Base-by-base conservation (phyloP, 37 sponge, comb jelly and placozoan species). In the Ianthella basta region DNA sequence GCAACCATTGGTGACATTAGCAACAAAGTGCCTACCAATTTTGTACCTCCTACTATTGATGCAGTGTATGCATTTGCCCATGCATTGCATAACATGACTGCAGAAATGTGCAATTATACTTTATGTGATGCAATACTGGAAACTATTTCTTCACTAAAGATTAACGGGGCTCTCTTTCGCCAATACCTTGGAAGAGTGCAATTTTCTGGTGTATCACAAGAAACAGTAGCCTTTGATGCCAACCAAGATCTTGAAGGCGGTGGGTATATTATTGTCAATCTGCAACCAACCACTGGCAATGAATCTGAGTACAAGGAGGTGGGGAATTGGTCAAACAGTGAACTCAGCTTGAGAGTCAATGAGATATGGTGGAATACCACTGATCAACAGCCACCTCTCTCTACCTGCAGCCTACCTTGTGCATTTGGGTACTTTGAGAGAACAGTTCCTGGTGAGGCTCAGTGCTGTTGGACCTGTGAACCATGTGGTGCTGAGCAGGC, bases 1-100 rank as follows among this genome's bases (percentile, higher is more conserved):
- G 32, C 74, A 73, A 27, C 3, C 0, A 33, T 81, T 6, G 16
- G 81, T 23, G 39, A n/a, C 14, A 40, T 33, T 2, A n/a, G n/a
- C n/a, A n/a, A n/a, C n/a, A n/a, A n/a, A n/a, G n/a, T n/a, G n/a
- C n/a, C n/a, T n/a, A 5, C n/a, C 15, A 60, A 73, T 32, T 73
- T 83, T 3, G 87, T 94, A 12, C 72, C 92, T 20, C 81, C 87
- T 27, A 55, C 67, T n/a, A 86, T 92, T 33, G 92, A 94, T 81
- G 95, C 95, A 37, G 85, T 92, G 20, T 82, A 86, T 72, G 95
- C 92, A 19, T 78, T 91, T 59, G 95, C 92, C 0, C 40, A 83
- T 78, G 85, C 95, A 27, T 68, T 94, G 12, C 82, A 81, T 29
- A 81, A 85, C 53, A 39, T 94, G 33, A 63, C 81, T 27, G 30